phyloP scores from a whole-genome alignment of 2,797 vertebrate genomes.

The Parauchenoglanis ngamensis region DNA sequence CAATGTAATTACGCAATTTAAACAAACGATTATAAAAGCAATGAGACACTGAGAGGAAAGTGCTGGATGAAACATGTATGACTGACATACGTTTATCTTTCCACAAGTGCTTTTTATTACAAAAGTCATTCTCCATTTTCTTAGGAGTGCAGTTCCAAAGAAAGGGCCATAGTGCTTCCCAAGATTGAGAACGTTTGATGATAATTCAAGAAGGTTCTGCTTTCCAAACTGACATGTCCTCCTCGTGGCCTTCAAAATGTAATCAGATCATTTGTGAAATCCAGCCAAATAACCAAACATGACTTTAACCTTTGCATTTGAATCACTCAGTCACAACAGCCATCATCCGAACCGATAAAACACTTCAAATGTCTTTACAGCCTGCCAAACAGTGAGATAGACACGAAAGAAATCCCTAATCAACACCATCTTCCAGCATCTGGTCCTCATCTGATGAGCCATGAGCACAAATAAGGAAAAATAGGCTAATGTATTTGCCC shows the following conservation, averaged over 20 bases:
- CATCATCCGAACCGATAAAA: conserved; percentile 28
- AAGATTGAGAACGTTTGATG: conserved; percentile 23
- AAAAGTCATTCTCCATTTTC: conserved; percentile 16
- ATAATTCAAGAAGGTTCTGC: conserved; percentile 25
- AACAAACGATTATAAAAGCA: conserved; percentile 1
- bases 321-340: conserved; percentile 38
- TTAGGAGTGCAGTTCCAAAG: not conserved
- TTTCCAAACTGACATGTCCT: conserved; percentile 21
- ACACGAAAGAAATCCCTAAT: conserved; percentile 51
- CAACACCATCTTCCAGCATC: conserved; percentile 55
- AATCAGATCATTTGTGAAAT: conserved; percentile 35
- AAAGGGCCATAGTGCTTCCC: conserved; percentile 1
- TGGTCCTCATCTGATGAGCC: conserved; percentile 58
- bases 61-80: conserved; percentile 34
- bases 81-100: conserved; percentile 52
- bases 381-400: conserved; percentile 36
- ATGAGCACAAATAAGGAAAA: conserved; percentile 55
- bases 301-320: conserved; percentile 25
- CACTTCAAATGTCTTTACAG: conserved; percentile 32
- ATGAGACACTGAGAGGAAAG: not conserved
- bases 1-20: not conserved
- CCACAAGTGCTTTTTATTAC: conserved; percentile 33
- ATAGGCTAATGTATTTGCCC: conserved; percentile 62
- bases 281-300: conserved; percentile 33
- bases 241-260: conserved; percentile 16